Evolutionary conservation across 2,797 vertebrate species (phyloP).

Genomic region (Phataginus tetradactyla): DNA sequence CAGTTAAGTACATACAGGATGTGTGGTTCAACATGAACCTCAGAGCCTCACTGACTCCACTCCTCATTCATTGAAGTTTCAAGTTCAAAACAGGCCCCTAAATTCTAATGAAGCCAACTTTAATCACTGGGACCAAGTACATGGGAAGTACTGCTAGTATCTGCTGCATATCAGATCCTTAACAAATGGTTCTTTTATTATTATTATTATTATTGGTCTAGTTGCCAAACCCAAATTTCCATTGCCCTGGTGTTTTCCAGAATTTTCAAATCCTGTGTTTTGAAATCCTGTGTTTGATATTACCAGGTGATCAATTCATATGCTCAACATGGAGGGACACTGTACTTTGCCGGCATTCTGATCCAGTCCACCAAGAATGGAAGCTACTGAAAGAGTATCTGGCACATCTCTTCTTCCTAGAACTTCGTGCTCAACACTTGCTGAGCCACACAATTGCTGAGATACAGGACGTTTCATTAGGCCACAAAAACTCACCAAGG

Average conservation of each 20-base stretch:
- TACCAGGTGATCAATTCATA: neutral
- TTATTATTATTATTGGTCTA: neutral
- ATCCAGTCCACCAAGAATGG: neutral
- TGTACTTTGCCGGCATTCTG: neutral
- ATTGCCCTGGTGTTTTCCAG: neutral
- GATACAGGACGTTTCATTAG: neutral
- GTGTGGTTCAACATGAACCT: neutral
- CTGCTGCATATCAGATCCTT: neutral
- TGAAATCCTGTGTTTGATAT: neutral
- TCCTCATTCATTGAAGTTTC: neutral
- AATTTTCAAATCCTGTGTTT: neutral
- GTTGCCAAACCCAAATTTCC: neutral
- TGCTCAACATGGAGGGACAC: neutral
- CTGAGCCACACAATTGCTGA: neutral
- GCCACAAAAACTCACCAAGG: neutral
- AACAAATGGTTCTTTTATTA: neutral
- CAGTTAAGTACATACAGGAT: neutral
- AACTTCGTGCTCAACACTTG: neutral
- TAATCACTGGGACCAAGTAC: neutral
- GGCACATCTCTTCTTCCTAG: neutral
- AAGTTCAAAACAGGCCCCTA: neutral
- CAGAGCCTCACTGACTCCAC: neutral
- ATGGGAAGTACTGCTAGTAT: neutral
- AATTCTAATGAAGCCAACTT: neutral
- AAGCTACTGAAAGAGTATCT: neutral